Evolutionary conservation across 2,797 vertebrate genomes (phyloP).

Genomic region (Mallotus villosus): DNA sequence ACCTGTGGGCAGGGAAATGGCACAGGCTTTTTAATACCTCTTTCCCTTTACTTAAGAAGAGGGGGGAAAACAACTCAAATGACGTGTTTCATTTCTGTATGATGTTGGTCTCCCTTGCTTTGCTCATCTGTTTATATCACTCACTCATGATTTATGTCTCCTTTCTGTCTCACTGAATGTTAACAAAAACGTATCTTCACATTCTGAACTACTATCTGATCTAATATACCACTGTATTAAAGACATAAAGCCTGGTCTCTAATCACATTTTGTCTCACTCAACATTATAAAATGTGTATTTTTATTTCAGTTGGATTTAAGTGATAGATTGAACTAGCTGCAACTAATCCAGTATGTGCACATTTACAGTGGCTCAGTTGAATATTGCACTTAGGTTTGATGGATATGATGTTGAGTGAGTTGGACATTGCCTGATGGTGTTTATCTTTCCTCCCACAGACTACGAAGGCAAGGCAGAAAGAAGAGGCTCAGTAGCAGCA

Average conservation of each 20-base stretch:
- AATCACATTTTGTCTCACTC: not conserved
- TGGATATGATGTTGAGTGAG: not conserved
- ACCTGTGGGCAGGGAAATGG: slow-evolving; percentile 83
- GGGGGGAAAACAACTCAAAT: slow-evolving; percentile 60
- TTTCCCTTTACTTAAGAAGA: slow-evolving; percentile 51
- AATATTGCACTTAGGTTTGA: not conserved
- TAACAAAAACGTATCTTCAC: slow-evolving; percentile 6
- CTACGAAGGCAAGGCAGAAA: slow-evolving; percentile 80
- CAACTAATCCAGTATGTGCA: not conserved
- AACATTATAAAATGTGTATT: not conserved
- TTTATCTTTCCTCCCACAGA: slow-evolving; percentile 69
- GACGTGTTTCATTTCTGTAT: slow-evolving; percentile 66
- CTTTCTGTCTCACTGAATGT: slow-evolving; percentile 30
- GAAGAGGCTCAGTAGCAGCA: slow-evolving; percentile 65
- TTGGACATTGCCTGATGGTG: not conserved
- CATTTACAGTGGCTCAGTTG: not conserved
- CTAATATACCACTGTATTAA: not conserved
- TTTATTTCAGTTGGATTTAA: not conserved
- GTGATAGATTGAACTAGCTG: not conserved
- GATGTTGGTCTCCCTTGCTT: slow-evolving; percentile 62
- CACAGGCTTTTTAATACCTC: slow-evolving; percentile 70
- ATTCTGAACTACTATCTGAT: not conserved
- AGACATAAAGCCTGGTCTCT: not conserved
- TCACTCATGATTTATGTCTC: slow-evolving; percentile 46
- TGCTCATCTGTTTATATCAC: slow-evolving; percentile 32